Conservation (phyloP, 1,140 invertebrate species). For the Lucilia cuprina region DNA sequence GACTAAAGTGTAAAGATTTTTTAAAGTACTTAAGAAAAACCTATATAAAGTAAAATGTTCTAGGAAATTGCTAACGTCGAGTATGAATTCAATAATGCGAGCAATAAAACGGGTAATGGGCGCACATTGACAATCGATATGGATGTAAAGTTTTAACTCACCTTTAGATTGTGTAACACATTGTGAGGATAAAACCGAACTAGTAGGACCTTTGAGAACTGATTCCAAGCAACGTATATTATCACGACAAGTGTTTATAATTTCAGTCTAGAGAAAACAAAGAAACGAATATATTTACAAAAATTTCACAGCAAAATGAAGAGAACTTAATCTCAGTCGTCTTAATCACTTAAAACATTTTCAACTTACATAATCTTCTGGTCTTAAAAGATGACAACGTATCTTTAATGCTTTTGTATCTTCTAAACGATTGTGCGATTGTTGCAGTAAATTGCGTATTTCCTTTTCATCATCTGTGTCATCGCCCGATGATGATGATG, state of each 20-base stretch:
- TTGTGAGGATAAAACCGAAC: constrained; percentile 54
- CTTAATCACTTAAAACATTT: too few relatives aligned
- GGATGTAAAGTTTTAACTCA: constrained; percentile 50
- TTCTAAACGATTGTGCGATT: constrained; percentile 55
- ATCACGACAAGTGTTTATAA: constrained; percentile 76
- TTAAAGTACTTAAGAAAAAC: constrained; percentile 52
- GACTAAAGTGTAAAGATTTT: constrained; percentile 53
- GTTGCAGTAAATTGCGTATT: constrained; percentile 55
- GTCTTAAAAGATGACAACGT: constrained; percentile 57
- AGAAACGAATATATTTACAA: not conserved
- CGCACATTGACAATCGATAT: constrained; percentile 57
- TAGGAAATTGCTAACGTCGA: constrained; percentile 55
- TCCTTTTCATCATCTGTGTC: constrained; percentile 59
- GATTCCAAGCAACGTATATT: constrained; percentile 74
- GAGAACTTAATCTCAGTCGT: not conserved
- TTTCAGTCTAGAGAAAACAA: constrained; percentile 69
- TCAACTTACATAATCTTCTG: constrained; percentile 61
- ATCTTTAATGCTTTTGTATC: constrained; percentile 59
- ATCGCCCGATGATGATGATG: constrained; percentile 53
- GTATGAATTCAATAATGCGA: constrained; percentile 55
- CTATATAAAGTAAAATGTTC: constrained; percentile 57
- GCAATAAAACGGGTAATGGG: constrained; percentile 60
- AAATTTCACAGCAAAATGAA: not conserved
- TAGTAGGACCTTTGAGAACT: constrained; percentile 64
- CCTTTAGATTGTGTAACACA: constrained; percentile 59